Evolutionary conservation across 2,888 invertebrate species (phyloP).

Genomic region (Heliconius hortense): DNA sequence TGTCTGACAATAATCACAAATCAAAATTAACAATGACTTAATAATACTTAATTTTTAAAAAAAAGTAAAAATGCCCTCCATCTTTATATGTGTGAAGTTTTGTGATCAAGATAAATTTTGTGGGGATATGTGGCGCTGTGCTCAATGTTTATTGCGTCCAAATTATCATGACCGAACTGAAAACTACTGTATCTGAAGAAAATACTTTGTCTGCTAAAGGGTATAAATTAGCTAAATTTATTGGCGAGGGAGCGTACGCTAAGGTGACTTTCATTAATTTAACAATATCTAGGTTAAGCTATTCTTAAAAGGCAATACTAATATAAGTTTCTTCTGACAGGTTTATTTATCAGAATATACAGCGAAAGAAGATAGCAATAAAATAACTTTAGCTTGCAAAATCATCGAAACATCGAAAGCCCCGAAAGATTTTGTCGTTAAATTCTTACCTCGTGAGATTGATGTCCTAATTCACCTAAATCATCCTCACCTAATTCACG

Average conservation of each 20-base stretch:
- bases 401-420: conserved; percentile 87
- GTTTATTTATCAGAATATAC: conserved; percentile 71
- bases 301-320: neutral
- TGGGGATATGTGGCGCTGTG: conserved; percentile 48
- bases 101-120: conserved; percentile 48
- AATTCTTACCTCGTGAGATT: conserved; percentile 92
- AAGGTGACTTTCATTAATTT: conserved; percentile 76
- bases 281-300: neutral
- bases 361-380: conserved; percentile 57
- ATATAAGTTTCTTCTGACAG: conserved; percentile 49
- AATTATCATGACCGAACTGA: conserved; percentile 74
- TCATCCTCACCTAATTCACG: conserved; percentile 90
- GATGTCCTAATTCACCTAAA: conserved; percentile 88
- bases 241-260: conserved; percentile 91
- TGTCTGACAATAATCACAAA: conserved; percentile 47
- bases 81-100: conserved; percentile 51
- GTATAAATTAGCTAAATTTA: conserved; percentile 83
- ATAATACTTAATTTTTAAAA: conserved; percentile 44
- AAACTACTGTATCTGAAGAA: conserved; percentile 73
- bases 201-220: conserved; percentile 78
- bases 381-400: conserved; percentile 85
- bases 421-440: conserved; percentile 88
- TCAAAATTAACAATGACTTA: conserved; percentile 57
- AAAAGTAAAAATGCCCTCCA: conserved; percentile 64
- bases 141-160: conserved; percentile 52